Conservation (phyloP, 2,888 invertebrate species). For the Sarcophaga subvicina region DNA sequence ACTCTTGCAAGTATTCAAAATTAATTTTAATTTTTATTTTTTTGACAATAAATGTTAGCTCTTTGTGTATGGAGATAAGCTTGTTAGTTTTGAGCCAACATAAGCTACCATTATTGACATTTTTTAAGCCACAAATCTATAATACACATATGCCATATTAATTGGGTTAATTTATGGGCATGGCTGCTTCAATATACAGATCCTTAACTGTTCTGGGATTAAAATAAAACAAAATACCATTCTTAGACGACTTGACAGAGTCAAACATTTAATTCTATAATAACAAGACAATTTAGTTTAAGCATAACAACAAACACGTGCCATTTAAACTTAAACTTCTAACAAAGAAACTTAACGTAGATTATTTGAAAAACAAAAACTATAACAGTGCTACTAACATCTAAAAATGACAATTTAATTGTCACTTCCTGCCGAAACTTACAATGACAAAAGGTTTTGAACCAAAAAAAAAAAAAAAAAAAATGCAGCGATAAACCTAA, state of each 20-base stretch:
- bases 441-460: slow-evolving; percentile 33
- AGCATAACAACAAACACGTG: slow-evolving; percentile 48
- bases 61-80: too few relatives aligned
- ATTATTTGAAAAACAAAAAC: slow-evolving; percentile 5
- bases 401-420: slow-evolving; percentile 76
- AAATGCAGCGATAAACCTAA: slow-evolving; percentile 43
- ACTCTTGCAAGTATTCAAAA: too few relatives aligned
- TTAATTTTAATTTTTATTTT: too few relatives aligned
- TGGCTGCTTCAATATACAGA: too few relatives aligned
- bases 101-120: too few relatives aligned
- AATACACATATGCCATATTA: too few relatives aligned
- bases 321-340: neutral
- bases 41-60: too few relatives aligned
- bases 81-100: too few relatives aligned
- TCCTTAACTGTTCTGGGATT: too few relatives aligned
- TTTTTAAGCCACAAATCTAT: too few relatives aligned
- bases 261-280: neutral
- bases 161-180: too few relatives aligned
- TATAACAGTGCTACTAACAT: slow-evolving; percentile 72
- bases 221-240: too few relatives aligned
- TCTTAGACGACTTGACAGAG: neutral
- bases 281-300: slow-evolving; percentile 4
- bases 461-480: neutral
- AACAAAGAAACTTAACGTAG: neutral
- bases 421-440: slow-evolving; percentile 76